Percentiles rank a stretch among this genome's conserved stretches.
Evolutionary conservation across 2,113 vertebrate species (phyloP).

Genomic region (Eptesicus fuscus): DNA sequence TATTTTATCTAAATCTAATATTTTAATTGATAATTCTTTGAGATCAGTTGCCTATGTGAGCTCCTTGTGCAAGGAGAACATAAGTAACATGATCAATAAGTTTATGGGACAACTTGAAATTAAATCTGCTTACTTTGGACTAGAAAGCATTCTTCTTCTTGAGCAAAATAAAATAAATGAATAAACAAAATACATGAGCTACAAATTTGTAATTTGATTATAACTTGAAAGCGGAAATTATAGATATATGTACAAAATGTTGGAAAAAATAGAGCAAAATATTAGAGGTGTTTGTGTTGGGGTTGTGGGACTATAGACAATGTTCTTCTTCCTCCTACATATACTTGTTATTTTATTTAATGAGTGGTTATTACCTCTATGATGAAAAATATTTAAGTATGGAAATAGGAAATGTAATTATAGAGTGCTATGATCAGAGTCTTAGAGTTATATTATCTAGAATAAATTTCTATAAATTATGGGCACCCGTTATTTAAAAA

Average conservation of each 20-base stretch:
- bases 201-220: neutral
- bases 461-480: slow-evolving; percentile 39
- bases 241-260: neutral
- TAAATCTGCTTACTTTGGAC: neutral
- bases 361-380: neutral
- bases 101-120: neutral
- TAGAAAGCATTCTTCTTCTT: neutral
- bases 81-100: neutral
- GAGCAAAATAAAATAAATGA: slow-evolving; percentile 30
- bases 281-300: neutral
- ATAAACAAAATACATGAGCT: neutral
- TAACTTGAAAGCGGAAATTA: slow-evolving; percentile 4
- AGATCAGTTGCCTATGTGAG: neutral
- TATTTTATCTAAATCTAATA: neutral
- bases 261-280: neutral
- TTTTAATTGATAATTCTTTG: neutral
- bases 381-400: slow-evolving; percentile 4
- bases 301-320: neutral
- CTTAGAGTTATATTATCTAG: neutral
- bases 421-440: neutral
- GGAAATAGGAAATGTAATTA: slow-evolving; percentile 25
- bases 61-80: neutral
- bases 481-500: neutral
- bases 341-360: slow-evolving; percentile 27
- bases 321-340: neutral